A percentile compares a stretch with the other conserved stretches of the same genome.
phyloP scores from a whole-genome alignment of 2,113 vertebrate genomes.

The Hydropotes inermis region DNA sequence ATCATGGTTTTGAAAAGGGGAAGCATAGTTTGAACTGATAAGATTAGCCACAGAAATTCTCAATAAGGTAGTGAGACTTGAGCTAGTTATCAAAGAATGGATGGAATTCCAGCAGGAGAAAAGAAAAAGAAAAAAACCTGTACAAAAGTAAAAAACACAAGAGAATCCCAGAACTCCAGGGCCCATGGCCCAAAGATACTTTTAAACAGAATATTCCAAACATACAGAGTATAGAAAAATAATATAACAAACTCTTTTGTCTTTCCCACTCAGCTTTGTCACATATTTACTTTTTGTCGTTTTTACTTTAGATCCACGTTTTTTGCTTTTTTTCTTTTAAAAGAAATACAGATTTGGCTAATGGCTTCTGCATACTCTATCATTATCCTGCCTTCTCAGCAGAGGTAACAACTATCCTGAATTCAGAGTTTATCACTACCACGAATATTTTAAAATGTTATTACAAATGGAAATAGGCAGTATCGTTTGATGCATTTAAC shows the following conservation, averaged over 20 bases:
- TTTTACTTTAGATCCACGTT: background rate
- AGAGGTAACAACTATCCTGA: background rate
- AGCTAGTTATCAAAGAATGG: slow-evolving; percentile 25
- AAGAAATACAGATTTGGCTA: background rate
- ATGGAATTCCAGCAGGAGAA: slow-evolving; percentile 7
- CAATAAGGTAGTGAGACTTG: background rate
- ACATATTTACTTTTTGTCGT: slow-evolving; percentile 8
- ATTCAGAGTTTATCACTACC: background rate
- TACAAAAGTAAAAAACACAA: background rate
- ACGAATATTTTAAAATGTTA: background rate
- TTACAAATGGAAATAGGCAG: background rate
- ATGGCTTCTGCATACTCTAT: background rate
- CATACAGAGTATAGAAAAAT: background rate
- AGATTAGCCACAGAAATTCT: background rate
- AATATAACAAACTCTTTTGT: background rate
- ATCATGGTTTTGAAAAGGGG: background rate
- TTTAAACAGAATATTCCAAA: slow-evolving; percentile 9
- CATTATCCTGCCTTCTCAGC: background rate
- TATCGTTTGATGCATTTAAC: background rate
- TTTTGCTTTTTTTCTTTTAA: background rate
- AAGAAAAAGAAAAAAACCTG: background rate
- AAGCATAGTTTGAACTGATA: background rate
- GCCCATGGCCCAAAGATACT: background rate
- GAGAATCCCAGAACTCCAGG: background rate
- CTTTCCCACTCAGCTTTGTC: background rate